phyloP scores from a whole-genome alignment of 2,113 vertebrate genomes.

The Pleuronectes platessa region DNA sequence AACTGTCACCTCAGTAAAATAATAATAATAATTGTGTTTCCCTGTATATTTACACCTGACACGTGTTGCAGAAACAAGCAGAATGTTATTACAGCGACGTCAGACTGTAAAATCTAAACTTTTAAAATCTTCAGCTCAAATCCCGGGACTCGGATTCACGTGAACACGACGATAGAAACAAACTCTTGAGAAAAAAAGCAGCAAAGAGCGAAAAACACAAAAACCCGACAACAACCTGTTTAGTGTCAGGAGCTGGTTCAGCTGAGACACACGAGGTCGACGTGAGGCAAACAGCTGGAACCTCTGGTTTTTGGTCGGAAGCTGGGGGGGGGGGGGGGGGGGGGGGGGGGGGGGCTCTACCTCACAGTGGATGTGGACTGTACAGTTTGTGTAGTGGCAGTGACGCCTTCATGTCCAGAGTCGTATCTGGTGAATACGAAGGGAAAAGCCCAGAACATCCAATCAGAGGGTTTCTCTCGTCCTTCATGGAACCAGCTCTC shows the following conservation, averaged over 20 bases:
- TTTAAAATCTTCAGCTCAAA: conserved; percentile 24
- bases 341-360: not conserved
- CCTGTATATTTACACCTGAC: no score
- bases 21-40: no score
- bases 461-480: conserved; percentile 1
- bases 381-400: not conserved
- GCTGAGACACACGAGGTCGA: not conserved
- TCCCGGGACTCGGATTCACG: not conserved
- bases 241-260: conserved; percentile 15
- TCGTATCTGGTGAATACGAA: not conserved
- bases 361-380: conserved; percentile 59
- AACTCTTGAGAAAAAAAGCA: conserved; percentile 37
- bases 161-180: not conserved
- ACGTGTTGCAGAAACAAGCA: conserved; percentile 17
- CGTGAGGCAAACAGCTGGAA: not conserved
- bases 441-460: not conserved
- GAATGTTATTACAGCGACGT: conserved; percentile 19
- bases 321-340: not conserved
- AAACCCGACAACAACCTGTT: conserved; percentile 27
- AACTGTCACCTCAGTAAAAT: no score
- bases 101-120: not conserved
- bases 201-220: conserved; percentile 28
- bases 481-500: conserved; percentile 24
- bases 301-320: no score
- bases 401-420: conserved; percentile 4